These are phyloP conservation scores for Eupithecia dodoneata DNA, from an alignment of 2,888 invertebrate genomes.

Conservation along the genomic window DNA sequence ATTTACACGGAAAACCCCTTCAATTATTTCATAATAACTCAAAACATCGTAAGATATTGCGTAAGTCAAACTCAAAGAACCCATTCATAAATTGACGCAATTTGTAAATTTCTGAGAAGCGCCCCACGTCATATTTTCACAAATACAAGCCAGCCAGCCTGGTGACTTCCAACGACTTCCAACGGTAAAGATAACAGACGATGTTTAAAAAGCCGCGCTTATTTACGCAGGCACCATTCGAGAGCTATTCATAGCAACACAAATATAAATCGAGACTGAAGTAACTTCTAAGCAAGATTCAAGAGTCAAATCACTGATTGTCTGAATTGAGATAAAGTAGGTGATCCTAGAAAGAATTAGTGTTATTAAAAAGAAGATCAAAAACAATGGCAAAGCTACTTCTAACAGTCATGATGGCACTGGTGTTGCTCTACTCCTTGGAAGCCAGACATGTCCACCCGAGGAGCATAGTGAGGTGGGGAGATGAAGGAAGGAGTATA, in stretches of 20 bases:
- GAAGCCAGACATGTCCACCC: slow-evolving; percentile 62
- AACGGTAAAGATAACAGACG: slow-evolving; percentile 52
- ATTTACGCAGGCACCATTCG: slow-evolving; percentile 40
- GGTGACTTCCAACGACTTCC: slow-evolving; percentile 41
- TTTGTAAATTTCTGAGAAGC: neutral
- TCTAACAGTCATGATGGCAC: slow-evolving; percentile 44
- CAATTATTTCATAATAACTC: neutral
- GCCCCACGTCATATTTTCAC: slow-evolving; percentile 36
- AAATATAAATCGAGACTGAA: slow-evolving; percentile 1
- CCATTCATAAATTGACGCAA: slow-evolving; percentile 28
- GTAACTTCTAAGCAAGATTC: neutral
- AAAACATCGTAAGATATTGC: slow-evolving; percentile 28
- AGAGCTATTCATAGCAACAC: slow-evolving; percentile 38
- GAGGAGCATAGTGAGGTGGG: slow-evolving; percentile 43
- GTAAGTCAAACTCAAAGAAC: slow-evolving; percentile 22
- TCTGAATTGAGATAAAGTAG: neutral
- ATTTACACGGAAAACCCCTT: neutral
- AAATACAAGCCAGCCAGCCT: slow-evolving; percentile 52
- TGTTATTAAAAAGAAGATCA: neutral
- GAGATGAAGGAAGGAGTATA: slow-evolving; percentile 30
- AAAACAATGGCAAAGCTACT: slow-evolving; percentile 47
- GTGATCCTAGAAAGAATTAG: neutral
- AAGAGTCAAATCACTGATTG: neutral
- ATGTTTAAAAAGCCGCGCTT: slow-evolving; percentile 59
- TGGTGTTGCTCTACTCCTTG: slow-evolving; percentile 40